phyloP scores from a whole-genome alignment of 2,797 vertebrate genomes.

The Ispidina picta region DNA sequence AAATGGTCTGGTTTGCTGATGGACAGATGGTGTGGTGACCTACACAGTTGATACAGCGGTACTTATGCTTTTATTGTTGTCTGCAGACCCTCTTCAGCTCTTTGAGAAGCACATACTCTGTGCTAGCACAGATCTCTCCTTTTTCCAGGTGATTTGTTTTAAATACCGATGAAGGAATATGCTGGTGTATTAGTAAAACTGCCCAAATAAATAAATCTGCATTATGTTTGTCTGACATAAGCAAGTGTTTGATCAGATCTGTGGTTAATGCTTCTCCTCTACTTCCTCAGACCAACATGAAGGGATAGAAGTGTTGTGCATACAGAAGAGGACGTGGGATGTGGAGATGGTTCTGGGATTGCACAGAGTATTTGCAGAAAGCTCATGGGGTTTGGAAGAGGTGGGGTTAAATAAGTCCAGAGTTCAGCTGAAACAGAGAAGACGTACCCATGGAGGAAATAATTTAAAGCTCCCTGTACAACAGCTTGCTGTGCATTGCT shows the following conservation, averaged over 20 bases:
- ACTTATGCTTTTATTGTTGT: background rate
- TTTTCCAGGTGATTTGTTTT: background rate
- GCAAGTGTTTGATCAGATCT: background rate
- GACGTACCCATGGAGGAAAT: background rate
- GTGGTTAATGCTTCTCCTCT: background rate
- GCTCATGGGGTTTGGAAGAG: background rate
- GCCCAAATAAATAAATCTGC: background rate
- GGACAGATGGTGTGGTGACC: conserved; percentile 43
- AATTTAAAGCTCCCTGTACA: background rate
- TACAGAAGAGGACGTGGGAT: background rate
- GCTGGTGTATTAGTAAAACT: background rate
- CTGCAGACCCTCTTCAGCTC: background rate
- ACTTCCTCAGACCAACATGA: background rate
- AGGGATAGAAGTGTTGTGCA: background rate
- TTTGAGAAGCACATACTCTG: background rate
- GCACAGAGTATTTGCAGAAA: background rate
- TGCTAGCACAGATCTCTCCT: background rate
- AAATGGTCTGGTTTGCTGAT: background rate
- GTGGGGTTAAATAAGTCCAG: background rate
- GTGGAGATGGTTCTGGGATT: background rate
- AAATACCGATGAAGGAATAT: background rate
- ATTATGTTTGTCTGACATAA: background rate
- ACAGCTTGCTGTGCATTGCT: background rate
- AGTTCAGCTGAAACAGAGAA: background rate
- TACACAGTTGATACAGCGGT: background rate